Percentiles rank a stretch among this genome's conserved stretches.
Evolutionary conservation across 1,140 invertebrate genomes (phyloP).

Genomic region (Panagrolaimus sp.): DNA sequence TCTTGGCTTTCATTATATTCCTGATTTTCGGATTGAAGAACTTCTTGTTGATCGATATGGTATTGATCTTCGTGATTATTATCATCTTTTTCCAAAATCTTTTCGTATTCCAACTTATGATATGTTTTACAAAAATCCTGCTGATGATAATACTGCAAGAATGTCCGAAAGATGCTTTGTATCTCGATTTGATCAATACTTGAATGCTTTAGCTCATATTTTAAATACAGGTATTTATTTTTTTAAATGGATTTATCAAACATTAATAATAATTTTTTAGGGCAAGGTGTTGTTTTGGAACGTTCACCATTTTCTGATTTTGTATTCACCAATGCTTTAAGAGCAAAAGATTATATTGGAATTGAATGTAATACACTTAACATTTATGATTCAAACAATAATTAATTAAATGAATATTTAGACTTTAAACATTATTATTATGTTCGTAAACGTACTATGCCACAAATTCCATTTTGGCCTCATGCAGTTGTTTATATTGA

Average conservation of each 20-base stretch:
- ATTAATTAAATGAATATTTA: slow-evolving; percentile 36
- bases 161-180: slow-evolving; percentile 71
- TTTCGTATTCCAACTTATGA: slow-evolving; percentile 67
- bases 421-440: slow-evolving; percentile 64
- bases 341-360: slow-evolving; percentile 67
- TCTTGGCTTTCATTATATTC: slow-evolving; percentile 71
- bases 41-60: slow-evolving; percentile 72
- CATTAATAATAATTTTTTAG: too few relatives aligned
- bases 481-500: slow-evolving; percentile 85
- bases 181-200: slow-evolving; percentile 69
- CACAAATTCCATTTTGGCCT: slow-evolving; percentile 68
- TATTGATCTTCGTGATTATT: slow-evolving; percentile 70
- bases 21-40: slow-evolving; percentile 71
- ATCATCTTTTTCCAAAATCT: slow-evolving; percentile 63
- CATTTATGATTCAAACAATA: not conserved
- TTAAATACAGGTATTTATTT: slow-evolving; percentile 68
- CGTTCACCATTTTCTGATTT: slow-evolving; percentile 73
- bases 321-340: slow-evolving; percentile 77
- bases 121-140: slow-evolving; percentile 70
- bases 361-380: slow-evolving; percentile 59
- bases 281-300: slow-evolving; percentile 83
- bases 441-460: slow-evolving; percentile 65
- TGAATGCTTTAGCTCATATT: slow-evolving; percentile 76
- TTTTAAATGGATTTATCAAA: too few relatives aligned
- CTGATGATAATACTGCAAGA: slow-evolving; percentile 62